Evolutionary conservation across 2,113 vertebrate genomes (phyloP).

Genomic region (Chascanopsetta lugubris): DNA sequence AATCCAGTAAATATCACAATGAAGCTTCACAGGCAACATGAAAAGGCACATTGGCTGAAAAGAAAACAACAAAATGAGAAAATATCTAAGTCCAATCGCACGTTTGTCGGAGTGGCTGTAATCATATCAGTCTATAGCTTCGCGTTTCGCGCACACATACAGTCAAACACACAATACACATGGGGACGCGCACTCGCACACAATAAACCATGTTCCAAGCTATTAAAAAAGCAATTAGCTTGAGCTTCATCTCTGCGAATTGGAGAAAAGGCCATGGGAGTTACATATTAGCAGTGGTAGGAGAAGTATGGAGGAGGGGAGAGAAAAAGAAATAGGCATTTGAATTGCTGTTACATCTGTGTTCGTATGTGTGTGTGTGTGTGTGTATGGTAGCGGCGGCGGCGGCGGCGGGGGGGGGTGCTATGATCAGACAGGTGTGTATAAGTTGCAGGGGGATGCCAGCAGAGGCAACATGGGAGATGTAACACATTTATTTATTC

Average conservation of each 20-base stretch:
- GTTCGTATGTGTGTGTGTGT: not conserved
- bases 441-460: constrained; percentile 11
- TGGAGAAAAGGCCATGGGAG: constrained; percentile 39
- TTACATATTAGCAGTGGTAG: constrained; percentile 22
- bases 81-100: constrained; percentile 16
- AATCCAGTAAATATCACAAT: constrained; percentile 28
- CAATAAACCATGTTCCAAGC: constrained; percentile 58
- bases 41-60: constrained; percentile 22
- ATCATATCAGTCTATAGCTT: constrained; percentile 16
- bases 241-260: constrained; percentile 40
- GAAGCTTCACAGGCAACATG: constrained; percentile 42
- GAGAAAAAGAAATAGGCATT: constrained; percentile 7
- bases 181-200: constrained; percentile 32
- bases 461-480: constrained; percentile 23
- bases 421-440: constrained; percentile 35
- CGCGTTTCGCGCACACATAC: constrained; percentile 24
- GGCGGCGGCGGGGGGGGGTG: not conserved
- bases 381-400: not conserved
- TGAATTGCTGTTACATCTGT: not conserved
- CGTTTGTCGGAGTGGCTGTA: constrained; percentile 13
- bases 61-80: constrained; percentile 27
- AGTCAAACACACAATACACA: constrained; percentile 48
- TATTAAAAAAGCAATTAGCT: constrained; percentile 73
- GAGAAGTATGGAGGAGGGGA: constrained; percentile 8
- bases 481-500: constrained; percentile 33